Evolutionary conservation across 2,888 invertebrate species (phyloP).

Genomic region (Sminthurides aquaticus): DNA sequence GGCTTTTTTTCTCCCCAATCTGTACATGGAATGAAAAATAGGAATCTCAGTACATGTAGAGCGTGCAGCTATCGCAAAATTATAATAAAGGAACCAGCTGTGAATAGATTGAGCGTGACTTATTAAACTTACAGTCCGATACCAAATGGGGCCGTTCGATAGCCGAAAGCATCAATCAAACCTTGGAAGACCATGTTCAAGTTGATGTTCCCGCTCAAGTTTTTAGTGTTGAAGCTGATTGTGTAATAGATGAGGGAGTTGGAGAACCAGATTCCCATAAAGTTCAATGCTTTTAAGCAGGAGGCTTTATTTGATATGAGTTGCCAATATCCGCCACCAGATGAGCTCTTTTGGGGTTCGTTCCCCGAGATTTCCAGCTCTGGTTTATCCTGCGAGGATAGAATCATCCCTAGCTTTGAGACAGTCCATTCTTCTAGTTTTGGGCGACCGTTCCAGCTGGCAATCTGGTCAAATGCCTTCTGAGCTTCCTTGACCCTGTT

Average conservation of each 20-base stretch:
- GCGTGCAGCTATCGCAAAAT: background rate
- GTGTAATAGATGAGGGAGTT: conserved; percentile 25
- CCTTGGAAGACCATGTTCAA: conserved; percentile 2
- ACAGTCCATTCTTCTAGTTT: conserved; percentile 16
- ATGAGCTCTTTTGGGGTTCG: background rate
- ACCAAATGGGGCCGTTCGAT: background rate
- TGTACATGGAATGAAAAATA: conserved; percentile 18
- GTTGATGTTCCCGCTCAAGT: conserved; percentile 4
- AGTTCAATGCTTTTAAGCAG: background rate
- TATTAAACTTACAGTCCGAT: background rate
- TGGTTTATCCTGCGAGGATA: background rate
- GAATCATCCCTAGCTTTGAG: conserved; percentile 20
- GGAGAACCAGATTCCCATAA: conserved; percentile 21
- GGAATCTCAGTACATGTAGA: background rate
- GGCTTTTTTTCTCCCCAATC: conserved; percentile 34
- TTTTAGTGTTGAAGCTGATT: conserved; percentile 10
- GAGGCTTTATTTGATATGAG: background rate
- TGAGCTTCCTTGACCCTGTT: conserved; percentile 29
- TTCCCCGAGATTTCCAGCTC: background rate
- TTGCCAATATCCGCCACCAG: background rate
- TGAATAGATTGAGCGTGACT: background rate
- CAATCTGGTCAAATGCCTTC: conserved; percentile 27
- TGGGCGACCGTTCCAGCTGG: conserved; percentile 27
- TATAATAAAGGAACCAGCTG: background rate
- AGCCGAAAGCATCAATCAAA: background rate